Base-by-base conservation (phyloP, 2,888 invertebrate genomes). In the Cataglyphis rosenhaueri region DNA sequence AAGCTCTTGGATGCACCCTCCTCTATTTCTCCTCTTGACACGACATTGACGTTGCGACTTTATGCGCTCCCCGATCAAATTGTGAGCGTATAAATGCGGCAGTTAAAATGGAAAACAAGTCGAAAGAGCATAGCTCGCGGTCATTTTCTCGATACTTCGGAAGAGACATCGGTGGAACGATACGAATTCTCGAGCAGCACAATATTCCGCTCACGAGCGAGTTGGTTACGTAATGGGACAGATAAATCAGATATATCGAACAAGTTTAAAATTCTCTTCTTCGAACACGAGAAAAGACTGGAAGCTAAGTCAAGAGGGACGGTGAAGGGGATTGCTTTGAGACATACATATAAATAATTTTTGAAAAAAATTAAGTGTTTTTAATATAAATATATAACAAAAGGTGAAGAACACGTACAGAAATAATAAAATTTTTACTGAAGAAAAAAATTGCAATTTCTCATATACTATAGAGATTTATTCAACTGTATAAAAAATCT, bases 21-120 rank as follows among this genome's bases (percentile, higher is more conserved):
- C 32, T 41, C 21, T 41, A 25, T 18, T 70, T 41, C 55, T 1
- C 21, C 21, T 12, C 38, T 52, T 35, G 48, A 35, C 48, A 38
- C 64, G 38, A 55, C 52, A 41, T 78, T 44, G 76, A 68, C 21
- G 41, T 35, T 15, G 32, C 65, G 78, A 44, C 61, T 65, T 82
- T 74, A 84, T 59, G 65, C 65, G 61, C 61, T 70, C 52, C 66
- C 68, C 61, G 82, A 86, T 88, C 81, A 84, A 84, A 86, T 66
- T 64, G 74, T 55, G 73, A 81, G 75, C 78, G 25, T 29, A 73
- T 68, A 76, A 86, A 76, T 82, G 73, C 61, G 15, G 44, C 52
- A 62, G 61, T 78, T 65, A 62, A 64, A 55, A 70, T 38, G 74
- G 18, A 59, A 32, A 64, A 65, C 25, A n/a, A 55, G 55, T 21